Evolutionary conservation across 2,888 invertebrate species (phyloP).

Genomic region (Labia minor): DNA sequence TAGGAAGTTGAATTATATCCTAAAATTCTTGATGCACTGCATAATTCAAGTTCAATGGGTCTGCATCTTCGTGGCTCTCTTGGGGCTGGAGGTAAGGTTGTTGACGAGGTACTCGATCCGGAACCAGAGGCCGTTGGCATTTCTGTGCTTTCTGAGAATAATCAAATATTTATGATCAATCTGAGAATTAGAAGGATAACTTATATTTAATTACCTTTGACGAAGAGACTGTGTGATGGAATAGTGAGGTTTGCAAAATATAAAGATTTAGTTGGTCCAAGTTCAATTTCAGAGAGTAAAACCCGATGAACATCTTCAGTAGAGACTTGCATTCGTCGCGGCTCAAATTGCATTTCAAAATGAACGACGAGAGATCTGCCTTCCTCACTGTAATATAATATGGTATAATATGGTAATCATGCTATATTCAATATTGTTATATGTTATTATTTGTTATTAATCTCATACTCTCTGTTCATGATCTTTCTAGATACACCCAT

Average conservation of each 20-base stretch:
- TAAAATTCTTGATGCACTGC: slow-evolving; percentile 44
- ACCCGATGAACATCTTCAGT: slow-evolving; percentile 35
- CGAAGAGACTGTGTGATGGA: slow-evolving; percentile 52
- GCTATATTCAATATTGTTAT: too few species aligned
- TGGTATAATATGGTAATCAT: too few species aligned
- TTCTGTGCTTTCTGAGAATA: slow-evolving; percentile 23
- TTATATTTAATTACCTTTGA: slow-evolving; percentile 37
- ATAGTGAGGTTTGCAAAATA: slow-evolving; percentile 54
- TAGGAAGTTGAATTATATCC: slow-evolving; percentile 72
- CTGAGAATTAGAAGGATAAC: too few species aligned
- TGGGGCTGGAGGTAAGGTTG: slow-evolving; percentile 41
- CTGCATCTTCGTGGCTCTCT: slow-evolving; percentile 55
- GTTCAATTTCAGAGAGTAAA: slow-evolving; percentile 47
- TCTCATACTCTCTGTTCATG: too few species aligned
- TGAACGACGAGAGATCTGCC: slow-evolving; percentile 66
- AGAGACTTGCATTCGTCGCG: slow-evolving; percentile 54
- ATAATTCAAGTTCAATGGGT: slow-evolving; percentile 54
- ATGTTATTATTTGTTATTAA: too few species aligned
- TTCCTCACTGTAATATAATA: slow-evolving; percentile 51
- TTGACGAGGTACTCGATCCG: slow-evolving; percentile 36
- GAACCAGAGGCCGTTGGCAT: slow-evolving; percentile 23
- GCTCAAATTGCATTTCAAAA: slow-evolving; percentile 77
- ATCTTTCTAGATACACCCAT: too few species aligned
- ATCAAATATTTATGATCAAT: too few species aligned
- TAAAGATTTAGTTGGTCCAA: slow-evolving; percentile 39